Evolutionary conservation across 2,113 vertebrate species (phyloP).

Genomic region (Axis porcinus): DNA sequence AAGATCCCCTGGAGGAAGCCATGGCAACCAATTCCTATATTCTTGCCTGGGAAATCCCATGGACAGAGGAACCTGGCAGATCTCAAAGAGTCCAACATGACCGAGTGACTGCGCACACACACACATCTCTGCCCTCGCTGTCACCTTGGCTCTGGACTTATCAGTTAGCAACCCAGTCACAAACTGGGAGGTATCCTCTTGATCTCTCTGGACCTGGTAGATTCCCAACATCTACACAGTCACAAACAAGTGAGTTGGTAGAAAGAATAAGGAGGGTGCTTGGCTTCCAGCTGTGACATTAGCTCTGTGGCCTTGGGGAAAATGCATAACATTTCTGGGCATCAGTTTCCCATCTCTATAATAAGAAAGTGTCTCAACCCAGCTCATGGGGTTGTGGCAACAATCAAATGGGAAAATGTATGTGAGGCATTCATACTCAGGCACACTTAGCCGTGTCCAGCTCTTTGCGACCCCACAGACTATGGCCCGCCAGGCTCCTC

Average conservation of each 20-base stretch:
- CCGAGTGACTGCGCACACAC: not conserved
- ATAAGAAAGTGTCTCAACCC: not conserved
- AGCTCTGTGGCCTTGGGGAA: not conserved
- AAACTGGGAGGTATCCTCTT: not conserved
- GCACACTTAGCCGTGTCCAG: not conserved
- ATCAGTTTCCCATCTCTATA: not conserved
- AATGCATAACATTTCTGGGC: not conserved
- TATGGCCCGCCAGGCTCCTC: not conserved
- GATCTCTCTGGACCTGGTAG: not conserved
- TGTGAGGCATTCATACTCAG: not conserved
- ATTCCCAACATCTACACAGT: too few species aligned
- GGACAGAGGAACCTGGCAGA: not conserved
- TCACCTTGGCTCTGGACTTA: not conserved
- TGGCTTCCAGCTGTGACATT: not conserved
- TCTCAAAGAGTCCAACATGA: not conserved
- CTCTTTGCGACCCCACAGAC: fast-evolving
- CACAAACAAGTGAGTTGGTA: not conserved
- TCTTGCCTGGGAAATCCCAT: not conserved
- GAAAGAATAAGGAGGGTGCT: not conserved
- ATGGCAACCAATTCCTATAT: not conserved
- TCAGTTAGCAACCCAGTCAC: not conserved
- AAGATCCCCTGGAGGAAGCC: not conserved
- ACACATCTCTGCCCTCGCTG: not conserved
- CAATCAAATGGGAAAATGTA: not conserved
- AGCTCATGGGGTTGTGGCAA: not conserved